A percentile compares a stretch with the other conserved stretches of the same genome.
These are phyloP conservation scores for Brachionus manjavacas DNA, from an alignment of 1,140 invertebrate species.

Conservation along the genomic window DNA sequence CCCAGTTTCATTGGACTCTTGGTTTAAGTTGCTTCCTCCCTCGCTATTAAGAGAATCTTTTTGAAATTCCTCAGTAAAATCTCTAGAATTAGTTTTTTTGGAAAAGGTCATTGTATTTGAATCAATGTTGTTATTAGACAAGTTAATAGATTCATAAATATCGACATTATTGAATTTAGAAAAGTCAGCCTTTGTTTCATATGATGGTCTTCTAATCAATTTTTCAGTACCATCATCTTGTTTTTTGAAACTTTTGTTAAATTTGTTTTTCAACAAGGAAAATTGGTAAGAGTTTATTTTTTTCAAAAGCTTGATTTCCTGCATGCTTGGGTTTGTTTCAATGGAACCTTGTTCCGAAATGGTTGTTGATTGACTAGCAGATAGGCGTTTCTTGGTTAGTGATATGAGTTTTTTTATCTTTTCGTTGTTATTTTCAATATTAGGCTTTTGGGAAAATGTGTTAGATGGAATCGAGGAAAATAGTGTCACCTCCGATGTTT, in stretches of 20 bases:
- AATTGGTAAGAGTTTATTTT: conserved; percentile 18
- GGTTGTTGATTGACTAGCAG: not conserved
- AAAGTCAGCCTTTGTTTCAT: not conserved
- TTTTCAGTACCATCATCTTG: not conserved
- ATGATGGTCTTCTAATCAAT: not conserved
- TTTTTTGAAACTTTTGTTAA: not conserved
- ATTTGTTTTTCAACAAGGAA: conserved; percentile 5
- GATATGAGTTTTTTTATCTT: not conserved
- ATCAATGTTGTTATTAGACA: not conserved
- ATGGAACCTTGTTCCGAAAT: not conserved
- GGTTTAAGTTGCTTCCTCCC: not conserved
- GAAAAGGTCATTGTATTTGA: not conserved
- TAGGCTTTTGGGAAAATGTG: not conserved
- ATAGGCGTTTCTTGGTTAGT: not conserved
- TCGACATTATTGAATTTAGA: not conserved
- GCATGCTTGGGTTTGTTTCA: not conserved
- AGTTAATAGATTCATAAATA: conserved; percentile 36
- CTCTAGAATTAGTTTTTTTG: not conserved
- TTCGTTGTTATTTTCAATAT: not conserved
- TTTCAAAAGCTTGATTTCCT: conserved; percentile 20
- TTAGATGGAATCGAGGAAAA: not conserved
- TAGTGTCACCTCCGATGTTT: not conserved
- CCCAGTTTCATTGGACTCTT: not conserved
- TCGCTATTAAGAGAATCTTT: not conserved
- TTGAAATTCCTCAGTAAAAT: not conserved